Conservation (phyloP, 2,888 invertebrate genomes). For the Limnephilus marmoratus region DNA sequence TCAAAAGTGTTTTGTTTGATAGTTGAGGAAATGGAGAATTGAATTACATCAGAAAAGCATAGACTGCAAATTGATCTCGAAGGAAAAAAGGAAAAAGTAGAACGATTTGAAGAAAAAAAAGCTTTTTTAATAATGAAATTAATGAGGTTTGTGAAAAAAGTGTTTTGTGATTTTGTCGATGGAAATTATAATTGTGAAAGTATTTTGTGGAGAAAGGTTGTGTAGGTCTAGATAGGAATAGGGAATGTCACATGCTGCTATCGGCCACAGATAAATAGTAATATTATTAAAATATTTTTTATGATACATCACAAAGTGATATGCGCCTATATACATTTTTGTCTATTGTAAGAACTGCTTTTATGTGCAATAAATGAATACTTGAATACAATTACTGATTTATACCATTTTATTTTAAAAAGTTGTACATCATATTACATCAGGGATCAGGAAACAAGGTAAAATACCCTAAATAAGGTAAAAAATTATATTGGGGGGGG, state of each 20-base stretch:
- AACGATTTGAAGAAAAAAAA: slow-evolving; percentile 14
- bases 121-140: slow-evolving; percentile 3
- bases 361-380: slow-evolving; percentile 66
- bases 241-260: slow-evolving; percentile 55
- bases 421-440: neutral
- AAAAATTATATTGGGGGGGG: neutral
- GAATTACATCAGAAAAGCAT: slow-evolving; percentile 41
- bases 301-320: slow-evolving; percentile 66
- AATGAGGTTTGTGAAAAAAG: slow-evolving; percentile 22
- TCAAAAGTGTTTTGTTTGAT: neutral
- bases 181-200: slow-evolving; percentile 22
- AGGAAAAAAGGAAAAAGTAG: slow-evolving; percentile 23
- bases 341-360: slow-evolving; percentile 66
- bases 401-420: neutral
- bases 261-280: slow-evolving; percentile 61
- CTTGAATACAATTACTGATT: slow-evolving; percentile 52
- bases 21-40: neutral
- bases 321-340: slow-evolving; percentile 66
- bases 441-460: neutral
- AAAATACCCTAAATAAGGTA: neutral
- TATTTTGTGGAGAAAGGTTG: slow-evolving; percentile 38
- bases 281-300: slow-evolving; percentile 61
- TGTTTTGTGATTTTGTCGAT: slow-evolving; percentile 36
- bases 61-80: slow-evolving; percentile 54
- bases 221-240: slow-evolving; percentile 36